A percentile compares a stretch with the other conserved stretches of the same genome.
Evolutionary conservation across 2,797 vertebrate genomes (phyloP).

Genomic region (Myiotriccus ornatus): DNA sequence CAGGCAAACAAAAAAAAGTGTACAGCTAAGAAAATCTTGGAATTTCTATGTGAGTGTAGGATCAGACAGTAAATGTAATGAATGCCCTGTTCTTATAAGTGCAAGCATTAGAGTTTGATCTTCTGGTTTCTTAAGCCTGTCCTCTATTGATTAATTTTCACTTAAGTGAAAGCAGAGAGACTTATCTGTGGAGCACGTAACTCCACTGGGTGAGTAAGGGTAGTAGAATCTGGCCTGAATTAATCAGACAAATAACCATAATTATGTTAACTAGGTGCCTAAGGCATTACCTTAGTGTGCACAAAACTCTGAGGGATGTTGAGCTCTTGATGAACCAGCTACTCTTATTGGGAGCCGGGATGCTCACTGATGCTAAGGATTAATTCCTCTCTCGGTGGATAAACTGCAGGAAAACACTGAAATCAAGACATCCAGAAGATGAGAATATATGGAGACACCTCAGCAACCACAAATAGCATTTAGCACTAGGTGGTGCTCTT

Average conservation of each 20-base stretch:
- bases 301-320: not conserved
- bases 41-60: not conserved
- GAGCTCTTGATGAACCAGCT: not conserved
- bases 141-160: not conserved
- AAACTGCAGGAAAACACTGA: not conserved
- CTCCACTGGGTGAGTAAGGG: not conserved
- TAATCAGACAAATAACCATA: slow-evolving; percentile 43
- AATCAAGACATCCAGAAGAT: not conserved
- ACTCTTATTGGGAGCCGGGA: not conserved
- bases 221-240: not conserved
- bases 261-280: slow-evolving; percentile 21
- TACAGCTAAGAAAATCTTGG: not conserved
- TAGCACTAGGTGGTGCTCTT: slow-evolving; percentile 70
- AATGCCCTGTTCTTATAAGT: not conserved
- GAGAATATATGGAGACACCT: not conserved
- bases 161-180: not conserved
- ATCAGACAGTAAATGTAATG: not conserved
- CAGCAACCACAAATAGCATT: not conserved
- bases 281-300: not conserved
- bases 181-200: not conserved
- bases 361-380: not conserved
- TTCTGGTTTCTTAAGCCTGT: not conserved
- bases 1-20: not conserved
- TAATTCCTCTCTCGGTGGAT: not conserved
- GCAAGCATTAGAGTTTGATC: not conserved